Conservation (phyloP, 2,113 vertebrate genomes). For the Spea multiplicata region DNA sequence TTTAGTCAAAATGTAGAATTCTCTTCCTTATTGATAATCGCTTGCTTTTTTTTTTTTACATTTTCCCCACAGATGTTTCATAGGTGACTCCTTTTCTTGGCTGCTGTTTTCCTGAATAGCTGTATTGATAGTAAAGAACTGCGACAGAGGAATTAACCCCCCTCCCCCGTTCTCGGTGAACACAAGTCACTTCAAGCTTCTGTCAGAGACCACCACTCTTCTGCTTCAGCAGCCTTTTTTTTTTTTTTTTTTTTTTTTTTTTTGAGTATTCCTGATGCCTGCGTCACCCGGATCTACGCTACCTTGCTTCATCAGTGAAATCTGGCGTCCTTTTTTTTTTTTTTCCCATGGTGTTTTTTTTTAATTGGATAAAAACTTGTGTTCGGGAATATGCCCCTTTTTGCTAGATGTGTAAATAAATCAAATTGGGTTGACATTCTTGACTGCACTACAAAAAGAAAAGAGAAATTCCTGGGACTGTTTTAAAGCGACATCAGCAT, state of each 20-base stretch:
- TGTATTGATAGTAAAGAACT: constrained; percentile 80
- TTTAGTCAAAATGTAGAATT: too few species aligned
- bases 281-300: constrained; percentile 80
- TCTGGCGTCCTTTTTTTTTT: constrained; percentile 82
- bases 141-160: constrained; percentile 83
- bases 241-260: constrained; percentile 48
- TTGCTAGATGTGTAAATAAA: constrained; percentile 76
- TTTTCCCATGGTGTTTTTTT: constrained; percentile 55
- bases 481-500: constrained; percentile 74
- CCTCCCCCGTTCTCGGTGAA: constrained; percentile 76
- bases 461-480: constrained; percentile 76
- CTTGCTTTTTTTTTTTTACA: neutral
- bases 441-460: constrained; percentile 75
- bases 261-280: constrained; percentile 84
- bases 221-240: constrained; percentile 71
- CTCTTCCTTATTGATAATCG: too few species aligned
- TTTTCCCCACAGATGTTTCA: constrained; percentile 79
- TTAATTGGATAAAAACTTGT: constrained; percentile 77
- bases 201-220: constrained; percentile 83
- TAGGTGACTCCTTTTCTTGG: constrained; percentile 77
- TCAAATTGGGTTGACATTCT: constrained; percentile 72
- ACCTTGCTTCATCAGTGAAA: constrained; percentile 85
- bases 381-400: constrained; percentile 81
- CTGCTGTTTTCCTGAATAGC: constrained; percentile 72
- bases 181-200: constrained; percentile 85